Percentiles rank a stretch among this genome's conserved stretches.
These are phyloP conservation scores for Hylaeus anthracinus DNA, from an alignment of 1,140 invertebrate genomes.

Conservation along the genomic window DNA sequence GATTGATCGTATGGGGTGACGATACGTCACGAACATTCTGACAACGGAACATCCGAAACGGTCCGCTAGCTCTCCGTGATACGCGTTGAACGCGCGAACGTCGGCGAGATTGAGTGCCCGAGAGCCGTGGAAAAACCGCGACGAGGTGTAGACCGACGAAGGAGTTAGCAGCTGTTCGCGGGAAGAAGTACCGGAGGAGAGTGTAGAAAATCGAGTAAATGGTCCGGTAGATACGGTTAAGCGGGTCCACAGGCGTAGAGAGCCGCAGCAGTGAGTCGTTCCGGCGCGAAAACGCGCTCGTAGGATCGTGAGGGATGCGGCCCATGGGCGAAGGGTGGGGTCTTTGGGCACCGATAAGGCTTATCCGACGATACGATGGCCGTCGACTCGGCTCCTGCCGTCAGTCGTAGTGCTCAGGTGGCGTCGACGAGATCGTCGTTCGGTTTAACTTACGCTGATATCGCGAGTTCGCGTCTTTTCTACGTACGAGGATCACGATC, in stretches of 20 bases:
- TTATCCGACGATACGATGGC: conserved; percentile 68
- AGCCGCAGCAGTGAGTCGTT: not conserved
- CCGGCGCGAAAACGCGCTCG: conserved; percentile 10
- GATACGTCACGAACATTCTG: not conserved
- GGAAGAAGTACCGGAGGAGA: not conserved
- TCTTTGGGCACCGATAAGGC: conserved; percentile 64
- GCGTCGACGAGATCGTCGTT: conserved; percentile 55
- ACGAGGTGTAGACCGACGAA: not conserved
- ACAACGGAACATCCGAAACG: too few species aligned
- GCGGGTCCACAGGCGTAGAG: conserved; percentile 13
- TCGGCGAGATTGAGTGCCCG: too few species aligned
- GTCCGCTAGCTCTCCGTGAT: not conserved
- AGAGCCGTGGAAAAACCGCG: not conserved
- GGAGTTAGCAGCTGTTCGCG: not conserved
- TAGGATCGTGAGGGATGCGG: conserved; percentile 52
- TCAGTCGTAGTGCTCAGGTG: conserved; percentile 66
- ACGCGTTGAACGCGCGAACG: not conserved
- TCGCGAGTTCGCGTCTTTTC: conserved; percentile 26
- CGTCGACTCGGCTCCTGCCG: conserved; percentile 46
- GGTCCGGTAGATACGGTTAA: conserved; percentile 4
- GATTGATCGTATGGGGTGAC: not conserved
- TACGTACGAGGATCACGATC: not conserved
- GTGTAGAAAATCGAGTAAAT: conserved; percentile 17
- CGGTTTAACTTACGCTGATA: conserved; percentile 39
- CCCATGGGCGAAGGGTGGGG: conserved; percentile 56